Evolutionary conservation across 2,113 vertebrate genomes (phyloP).

Genomic region (Eptatretus burgeri): DNA sequence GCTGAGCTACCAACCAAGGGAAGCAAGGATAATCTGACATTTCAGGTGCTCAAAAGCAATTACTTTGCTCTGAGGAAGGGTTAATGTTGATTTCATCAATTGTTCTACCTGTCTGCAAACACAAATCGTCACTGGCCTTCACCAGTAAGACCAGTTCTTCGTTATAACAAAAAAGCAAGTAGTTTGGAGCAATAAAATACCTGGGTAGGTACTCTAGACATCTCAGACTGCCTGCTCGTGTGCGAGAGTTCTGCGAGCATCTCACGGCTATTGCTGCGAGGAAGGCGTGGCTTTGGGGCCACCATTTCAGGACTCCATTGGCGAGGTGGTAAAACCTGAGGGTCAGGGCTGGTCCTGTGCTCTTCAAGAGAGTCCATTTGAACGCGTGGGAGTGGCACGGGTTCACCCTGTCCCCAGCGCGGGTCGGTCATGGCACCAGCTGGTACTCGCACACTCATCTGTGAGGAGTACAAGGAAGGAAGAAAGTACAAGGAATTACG

Average conservation of each 20-base stretch:
- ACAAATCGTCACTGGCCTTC: too few species aligned
- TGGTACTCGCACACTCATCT: neutral
- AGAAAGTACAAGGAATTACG: neutral
- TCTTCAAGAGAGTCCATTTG: neutral
- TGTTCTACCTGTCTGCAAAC: too few species aligned
- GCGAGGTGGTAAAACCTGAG: neutral
- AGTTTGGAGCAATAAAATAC: too few species aligned
- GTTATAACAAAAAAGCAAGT: too few species aligned
- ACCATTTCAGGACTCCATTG: neutral
- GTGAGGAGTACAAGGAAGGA: neutral
- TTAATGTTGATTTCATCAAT: too few species aligned
- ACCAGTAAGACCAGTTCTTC: too few species aligned
- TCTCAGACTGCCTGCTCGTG: neutral
- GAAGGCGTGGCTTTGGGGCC: conserved; percentile 3
- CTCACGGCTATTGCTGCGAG: conserved; percentile 1
- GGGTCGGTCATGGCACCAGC: neutral
- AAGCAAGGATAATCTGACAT: too few species aligned
- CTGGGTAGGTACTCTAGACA: too few species aligned
- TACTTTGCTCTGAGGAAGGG: too few species aligned
- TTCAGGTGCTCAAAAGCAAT: too few species aligned
- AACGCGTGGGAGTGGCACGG: neutral
- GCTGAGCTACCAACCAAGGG: too few species aligned
- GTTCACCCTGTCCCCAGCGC: conserved; percentile 4
- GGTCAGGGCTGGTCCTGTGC: conserved; percentile 4
- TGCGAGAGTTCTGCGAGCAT: neutral